Percentiles rank a stretch among this genome's conserved stretches.
phyloP scores from a whole-genome alignment of 2,113 vertebrate genomes.

The Ageneiosus marmoratus region DNA sequence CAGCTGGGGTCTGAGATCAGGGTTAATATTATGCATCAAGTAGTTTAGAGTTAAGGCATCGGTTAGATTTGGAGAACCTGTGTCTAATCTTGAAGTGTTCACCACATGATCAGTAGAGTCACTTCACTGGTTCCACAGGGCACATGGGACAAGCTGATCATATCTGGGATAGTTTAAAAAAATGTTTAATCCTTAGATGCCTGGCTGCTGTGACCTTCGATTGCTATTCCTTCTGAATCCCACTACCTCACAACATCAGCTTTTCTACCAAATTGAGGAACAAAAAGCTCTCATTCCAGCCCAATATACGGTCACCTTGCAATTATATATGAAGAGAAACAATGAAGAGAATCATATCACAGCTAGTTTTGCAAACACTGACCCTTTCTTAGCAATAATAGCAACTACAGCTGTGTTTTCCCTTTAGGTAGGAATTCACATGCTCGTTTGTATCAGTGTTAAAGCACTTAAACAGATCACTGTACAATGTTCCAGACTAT shows the following conservation, averaged over 20 bases:
- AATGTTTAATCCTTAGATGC: too few species aligned
- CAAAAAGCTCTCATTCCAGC: not conserved
- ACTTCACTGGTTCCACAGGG: not conserved
- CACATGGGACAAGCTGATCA: not conserved
- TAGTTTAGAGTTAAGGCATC: not conserved
- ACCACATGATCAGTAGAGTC: not conserved
- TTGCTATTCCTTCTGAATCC: not conserved
- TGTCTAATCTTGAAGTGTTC: not conserved
- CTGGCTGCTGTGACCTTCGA: not conserved
- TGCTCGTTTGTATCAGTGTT: not conserved
- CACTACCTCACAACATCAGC: not conserved
- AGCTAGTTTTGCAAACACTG: not conserved
- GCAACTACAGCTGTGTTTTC: not conserved
- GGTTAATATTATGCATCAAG: not conserved
- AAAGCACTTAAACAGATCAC: not conserved
- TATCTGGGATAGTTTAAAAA: too few species aligned
- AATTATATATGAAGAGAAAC: not conserved
- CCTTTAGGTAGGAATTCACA: not conserved
- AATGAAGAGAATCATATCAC: too few species aligned
- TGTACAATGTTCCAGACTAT: not conserved
- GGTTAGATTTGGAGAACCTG: not conserved
- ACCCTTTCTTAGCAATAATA: not conserved
- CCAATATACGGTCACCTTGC: not conserved
- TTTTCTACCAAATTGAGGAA: not conserved
- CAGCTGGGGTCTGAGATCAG: not conserved